Conservation (phyloP, 2,888 invertebrate species). For the Drosophila macrospina region DNA sequence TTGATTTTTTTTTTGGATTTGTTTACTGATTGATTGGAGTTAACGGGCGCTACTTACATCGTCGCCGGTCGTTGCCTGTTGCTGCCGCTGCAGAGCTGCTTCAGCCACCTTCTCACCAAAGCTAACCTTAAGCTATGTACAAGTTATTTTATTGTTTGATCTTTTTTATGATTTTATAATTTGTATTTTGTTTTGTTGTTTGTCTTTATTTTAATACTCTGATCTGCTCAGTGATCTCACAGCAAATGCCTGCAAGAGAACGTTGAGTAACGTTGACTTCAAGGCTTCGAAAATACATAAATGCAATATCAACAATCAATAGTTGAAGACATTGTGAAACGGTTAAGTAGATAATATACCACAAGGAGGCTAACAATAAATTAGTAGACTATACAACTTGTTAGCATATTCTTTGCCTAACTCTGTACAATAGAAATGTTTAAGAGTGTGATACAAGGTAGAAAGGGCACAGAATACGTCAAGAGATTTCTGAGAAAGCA, state of each 20-base stretch:
- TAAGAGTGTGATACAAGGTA: neutral
- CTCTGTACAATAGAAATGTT: neutral
- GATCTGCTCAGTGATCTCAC: constrained; percentile 35
- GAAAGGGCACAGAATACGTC: neutral
- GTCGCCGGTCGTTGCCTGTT: constrained; percentile 71
- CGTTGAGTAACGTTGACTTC: constrained; percentile 54
- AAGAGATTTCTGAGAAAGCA: neutral
- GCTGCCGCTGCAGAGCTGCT: constrained; percentile 69
- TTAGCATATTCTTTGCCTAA: neutral
- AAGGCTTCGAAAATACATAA: constrained; percentile 35
- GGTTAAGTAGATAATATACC: constrained; percentile 7
- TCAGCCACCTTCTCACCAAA: constrained; percentile 76
- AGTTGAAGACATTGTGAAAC: constrained; percentile 7
- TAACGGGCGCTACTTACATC: constrained; percentile 70
- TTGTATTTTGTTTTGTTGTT: neutral
- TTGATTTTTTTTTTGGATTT: constrained; percentile 34
- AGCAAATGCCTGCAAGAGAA: constrained; percentile 53
- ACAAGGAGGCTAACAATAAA: neutral
- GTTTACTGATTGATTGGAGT: constrained; percentile 49
- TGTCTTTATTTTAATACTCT: constrained; percentile 38
- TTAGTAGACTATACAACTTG: neutral
- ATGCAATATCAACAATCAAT: constrained; percentile 17
- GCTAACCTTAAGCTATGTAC: constrained; percentile 74
- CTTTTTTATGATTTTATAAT: constrained; percentile 34
- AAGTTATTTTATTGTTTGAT: constrained; percentile 52